Conservation (phyloP, 2,797 vertebrate species). For the Poeciliopsis presidionis region DNA sequence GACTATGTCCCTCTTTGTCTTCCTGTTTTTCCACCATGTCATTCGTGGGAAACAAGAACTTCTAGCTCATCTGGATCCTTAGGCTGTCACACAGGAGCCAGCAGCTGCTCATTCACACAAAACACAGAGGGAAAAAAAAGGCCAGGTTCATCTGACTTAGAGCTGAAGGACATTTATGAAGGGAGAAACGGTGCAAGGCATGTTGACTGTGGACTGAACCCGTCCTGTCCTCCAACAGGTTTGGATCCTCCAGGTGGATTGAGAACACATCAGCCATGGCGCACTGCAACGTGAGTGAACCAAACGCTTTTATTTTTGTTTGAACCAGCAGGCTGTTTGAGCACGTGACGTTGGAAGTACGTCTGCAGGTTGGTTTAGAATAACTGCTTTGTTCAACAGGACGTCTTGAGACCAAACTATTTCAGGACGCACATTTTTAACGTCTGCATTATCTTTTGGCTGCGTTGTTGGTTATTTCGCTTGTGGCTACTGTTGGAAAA, state of each 20-base stretch:
- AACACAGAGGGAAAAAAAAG: slow-evolving; percentile 5
- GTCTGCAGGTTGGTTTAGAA: background rate
- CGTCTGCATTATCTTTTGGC: background rate
- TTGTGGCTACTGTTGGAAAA: background rate
- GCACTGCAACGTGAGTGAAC: slow-evolving; percentile 74
- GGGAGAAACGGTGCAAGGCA: background rate
- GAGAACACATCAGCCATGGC: slow-evolving; percentile 75
- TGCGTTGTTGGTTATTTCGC: background rate
- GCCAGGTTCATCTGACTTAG: background rate
- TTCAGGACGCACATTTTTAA: background rate
- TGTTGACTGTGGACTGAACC: background rate
- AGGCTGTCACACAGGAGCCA: slow-evolving; percentile 43
- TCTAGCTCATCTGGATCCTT: slow-evolving; percentile 62
- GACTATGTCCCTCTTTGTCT: slow-evolving; percentile 51
- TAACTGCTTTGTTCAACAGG: slow-evolving; percentile 2
- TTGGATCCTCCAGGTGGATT: slow-evolving; percentile 47
- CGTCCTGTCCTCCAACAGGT: slow-evolving; percentile 38
- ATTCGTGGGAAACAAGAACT: slow-evolving; percentile 66
- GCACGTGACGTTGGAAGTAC: slow-evolving; percentile 1
- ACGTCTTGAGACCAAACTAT: slow-evolving; percentile 1
- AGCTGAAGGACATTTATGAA: background rate
- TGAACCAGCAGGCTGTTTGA: background rate
- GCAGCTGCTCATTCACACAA: slow-evolving; percentile 23
- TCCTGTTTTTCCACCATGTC: slow-evolving; percentile 58
- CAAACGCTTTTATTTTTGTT: background rate